phyloP scores from a whole-genome alignment of 2,113 vertebrate genomes.

The Hyperoodon ampullatus region DNA sequence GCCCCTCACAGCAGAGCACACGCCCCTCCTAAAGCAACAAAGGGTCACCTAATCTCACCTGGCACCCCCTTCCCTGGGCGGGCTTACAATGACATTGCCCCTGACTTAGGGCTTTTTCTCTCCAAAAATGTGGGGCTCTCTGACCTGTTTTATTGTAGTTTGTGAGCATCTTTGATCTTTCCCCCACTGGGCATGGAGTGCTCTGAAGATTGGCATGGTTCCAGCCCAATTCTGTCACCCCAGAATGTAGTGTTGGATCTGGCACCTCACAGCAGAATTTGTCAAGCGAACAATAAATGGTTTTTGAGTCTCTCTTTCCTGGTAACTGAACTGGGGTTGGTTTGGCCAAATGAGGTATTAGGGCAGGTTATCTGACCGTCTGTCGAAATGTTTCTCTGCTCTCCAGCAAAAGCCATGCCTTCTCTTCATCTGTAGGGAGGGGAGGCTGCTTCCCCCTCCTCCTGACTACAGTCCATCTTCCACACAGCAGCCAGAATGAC shows the following conservation, averaged over 20 bases:
- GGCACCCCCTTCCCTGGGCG: fast-evolving
- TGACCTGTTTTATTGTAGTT: not conserved
- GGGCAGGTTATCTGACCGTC: not conserved
- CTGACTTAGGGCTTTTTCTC: not conserved
- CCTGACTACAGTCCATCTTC: not conserved
- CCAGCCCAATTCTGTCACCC: not conserved
- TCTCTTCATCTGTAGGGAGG: not conserved
- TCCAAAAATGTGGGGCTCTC: not conserved
- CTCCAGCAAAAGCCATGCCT: not conserved
- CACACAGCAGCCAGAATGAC: not conserved
- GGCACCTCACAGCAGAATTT: not conserved
- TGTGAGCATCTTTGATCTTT: not conserved
- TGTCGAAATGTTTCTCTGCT: not conserved
- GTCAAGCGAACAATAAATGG: not conserved
- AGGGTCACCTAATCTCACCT: fast-evolving
- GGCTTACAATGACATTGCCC: not conserved
- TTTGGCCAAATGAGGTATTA: not conserved
- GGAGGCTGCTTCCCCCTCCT: too few relatives aligned
- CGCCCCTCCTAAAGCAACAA: not conserved
- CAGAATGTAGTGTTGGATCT: not conserved
- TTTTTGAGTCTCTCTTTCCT: not conserved
- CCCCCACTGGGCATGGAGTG: not conserved
- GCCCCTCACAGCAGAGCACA: not conserved
- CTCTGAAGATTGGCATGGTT: not conserved
- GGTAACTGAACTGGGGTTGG: not conserved